Percentiles rank a stretch among this genome's conserved stretches.
Conservation (phyloP, 2,797 vertebrate genomes). For the Typhlichthys eigenmanni region DNA sequence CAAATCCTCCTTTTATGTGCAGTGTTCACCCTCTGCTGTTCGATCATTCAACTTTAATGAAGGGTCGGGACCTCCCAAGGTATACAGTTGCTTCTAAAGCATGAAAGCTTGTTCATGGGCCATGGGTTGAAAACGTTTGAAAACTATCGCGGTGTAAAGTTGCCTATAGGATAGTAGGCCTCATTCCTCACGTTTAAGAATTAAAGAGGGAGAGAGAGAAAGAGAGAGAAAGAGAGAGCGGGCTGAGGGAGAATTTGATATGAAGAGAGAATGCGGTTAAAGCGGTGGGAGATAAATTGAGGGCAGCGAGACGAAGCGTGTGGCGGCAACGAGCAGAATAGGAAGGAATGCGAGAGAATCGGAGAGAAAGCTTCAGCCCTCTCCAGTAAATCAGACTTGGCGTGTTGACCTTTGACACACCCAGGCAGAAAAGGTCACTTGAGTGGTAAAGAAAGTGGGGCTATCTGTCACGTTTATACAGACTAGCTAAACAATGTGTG, state of each 20-base stretch:
- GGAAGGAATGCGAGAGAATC: no score
- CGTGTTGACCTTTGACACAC: constrained; percentile 72
- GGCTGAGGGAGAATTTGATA: background rate
- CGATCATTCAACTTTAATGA: background rate
- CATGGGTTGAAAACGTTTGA: no score
- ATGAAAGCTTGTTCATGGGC: no score
- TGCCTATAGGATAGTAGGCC: background rate
- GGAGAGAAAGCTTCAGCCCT: background rate
- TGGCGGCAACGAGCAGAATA: background rate
- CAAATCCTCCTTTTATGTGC: constrained; percentile 28
- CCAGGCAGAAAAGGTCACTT: constrained; percentile 74
- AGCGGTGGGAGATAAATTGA: constrained; percentile 1
- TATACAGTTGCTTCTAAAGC: no score
- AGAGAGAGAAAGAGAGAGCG: background rate
- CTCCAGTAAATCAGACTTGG: constrained; percentile 72
- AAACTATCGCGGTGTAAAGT: no score
- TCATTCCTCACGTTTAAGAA: constrained; percentile 35
- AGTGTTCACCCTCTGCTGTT: constrained; percentile 19
- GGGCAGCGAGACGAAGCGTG: background rate
- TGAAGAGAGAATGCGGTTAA: background rate
- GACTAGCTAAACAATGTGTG: constrained; percentile 48
- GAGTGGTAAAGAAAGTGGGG: constrained; percentile 59
- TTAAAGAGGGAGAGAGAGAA: background rate
- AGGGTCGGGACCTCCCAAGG: background rate
- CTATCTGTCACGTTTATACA: constrained; percentile 63